A percentile compares a stretch with the other conserved stretches of the same genome.
Evolutionary conservation across 2,113 vertebrate genomes (phyloP).

Genomic region (Heptranchias perlo): DNA sequence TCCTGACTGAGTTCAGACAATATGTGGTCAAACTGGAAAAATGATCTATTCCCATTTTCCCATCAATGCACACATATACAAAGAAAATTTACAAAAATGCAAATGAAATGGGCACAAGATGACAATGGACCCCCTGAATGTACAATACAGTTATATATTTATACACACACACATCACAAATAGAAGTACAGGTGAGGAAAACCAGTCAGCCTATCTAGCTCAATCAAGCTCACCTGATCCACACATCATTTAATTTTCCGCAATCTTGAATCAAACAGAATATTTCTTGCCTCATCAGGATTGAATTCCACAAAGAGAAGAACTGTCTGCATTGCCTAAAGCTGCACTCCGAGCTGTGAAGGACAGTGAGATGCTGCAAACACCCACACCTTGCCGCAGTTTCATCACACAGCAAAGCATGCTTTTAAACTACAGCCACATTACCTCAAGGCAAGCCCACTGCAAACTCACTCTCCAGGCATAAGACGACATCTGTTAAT

Average conservation of each 20-base stretch:
- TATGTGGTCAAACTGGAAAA: neutral
- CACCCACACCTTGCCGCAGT: slow-evolving; percentile 8
- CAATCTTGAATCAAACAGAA: neutral
- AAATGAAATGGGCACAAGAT: neutral
- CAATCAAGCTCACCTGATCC: neutral
- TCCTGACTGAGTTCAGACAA: neutral
- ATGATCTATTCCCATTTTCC: neutral
- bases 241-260: neutral
- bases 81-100: neutral
- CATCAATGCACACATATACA: neutral
- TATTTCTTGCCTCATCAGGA: neutral
- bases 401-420: neutral
- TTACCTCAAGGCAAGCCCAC: neutral
- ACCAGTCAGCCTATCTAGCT: neutral
- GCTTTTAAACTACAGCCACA: neutral
- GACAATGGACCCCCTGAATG: neutral
- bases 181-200: neutral
- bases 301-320: neutral
- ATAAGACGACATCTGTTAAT: neutral
- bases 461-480: neutral
- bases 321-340: neutral
- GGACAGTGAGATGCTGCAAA: neutral
- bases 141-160: neutral
- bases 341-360: neutral
- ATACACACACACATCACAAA: neutral